Conservation (phyloP, 2,888 invertebrate species). For the Melinaea marsaeus region DNA sequence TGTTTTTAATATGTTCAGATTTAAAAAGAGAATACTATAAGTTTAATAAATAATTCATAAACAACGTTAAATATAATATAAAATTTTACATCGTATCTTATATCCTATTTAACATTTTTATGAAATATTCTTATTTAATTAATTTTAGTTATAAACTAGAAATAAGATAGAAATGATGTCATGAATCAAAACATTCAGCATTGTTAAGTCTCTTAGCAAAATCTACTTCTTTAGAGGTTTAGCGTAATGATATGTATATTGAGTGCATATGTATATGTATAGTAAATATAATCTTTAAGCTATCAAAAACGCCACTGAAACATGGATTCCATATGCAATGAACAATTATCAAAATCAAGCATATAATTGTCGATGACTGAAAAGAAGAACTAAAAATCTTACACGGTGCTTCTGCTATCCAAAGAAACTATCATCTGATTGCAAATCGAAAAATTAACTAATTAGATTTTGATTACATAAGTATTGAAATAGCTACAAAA, state of each 20-base stretch:
- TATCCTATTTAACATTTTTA: not conserved
- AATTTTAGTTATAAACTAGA: not conserved
- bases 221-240: conserved; percentile 29
- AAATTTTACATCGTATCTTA: not conserved
- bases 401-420: conserved; percentile 64
- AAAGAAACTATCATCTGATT: conserved; percentile 63
- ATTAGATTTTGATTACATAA: conserved; percentile 49
- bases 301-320: conserved; percentile 50
- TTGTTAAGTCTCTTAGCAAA: conserved; percentile 16
- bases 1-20: conserved; percentile 11
- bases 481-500: conserved; percentile 31
- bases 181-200: conserved; percentile 15
- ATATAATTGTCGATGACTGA: conserved; percentile 31
- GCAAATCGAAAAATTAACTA: conserved; percentile 61
- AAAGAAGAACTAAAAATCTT: conserved; percentile 51
- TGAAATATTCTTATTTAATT: conserved; percentile 9
- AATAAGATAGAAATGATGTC: conserved; percentile 10
- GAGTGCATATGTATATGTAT: conserved; percentile 3
- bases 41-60: conserved; percentile 1
- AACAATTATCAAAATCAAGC: conserved; percentile 43
- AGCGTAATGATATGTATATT: conserved; percentile 8
- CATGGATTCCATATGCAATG: conserved; percentile 34
- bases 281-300: conserved; percentile 36
- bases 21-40: no score
- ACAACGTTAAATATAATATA: conserved; percentile 6